Conservation (phyloP, 2,888 invertebrate genomes). For the Acronicta psi region DNA sequence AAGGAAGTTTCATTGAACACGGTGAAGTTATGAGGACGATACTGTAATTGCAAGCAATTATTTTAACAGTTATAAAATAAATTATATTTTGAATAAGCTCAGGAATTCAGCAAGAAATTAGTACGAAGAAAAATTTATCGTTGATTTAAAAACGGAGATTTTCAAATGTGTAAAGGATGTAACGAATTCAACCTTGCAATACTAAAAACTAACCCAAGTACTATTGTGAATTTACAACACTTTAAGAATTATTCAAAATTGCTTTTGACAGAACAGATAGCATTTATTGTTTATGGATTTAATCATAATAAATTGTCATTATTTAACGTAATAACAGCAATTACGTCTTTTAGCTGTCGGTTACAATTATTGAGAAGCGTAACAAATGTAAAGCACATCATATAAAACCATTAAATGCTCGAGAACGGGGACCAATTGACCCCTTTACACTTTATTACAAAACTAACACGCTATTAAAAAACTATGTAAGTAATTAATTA, state of each 20-base stretch:
- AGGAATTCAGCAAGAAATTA: background rate
- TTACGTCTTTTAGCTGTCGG: conserved; percentile 35
- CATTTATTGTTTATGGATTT: conserved; percentile 43
- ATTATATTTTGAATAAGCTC: background rate
- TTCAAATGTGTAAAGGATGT: background rate
- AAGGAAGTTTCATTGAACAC: conserved; percentile 45
- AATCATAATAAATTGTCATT: conserved; percentile 46
- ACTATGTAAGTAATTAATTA: conserved; percentile 53
- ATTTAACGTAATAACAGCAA: conserved; percentile 39
- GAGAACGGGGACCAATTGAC: conserved; percentile 43
- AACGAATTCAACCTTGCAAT: background rate
- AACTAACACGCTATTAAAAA: conserved; percentile 56
- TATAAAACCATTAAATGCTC: conserved; percentile 20
- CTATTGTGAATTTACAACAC: conserved; percentile 11
- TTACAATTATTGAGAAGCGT: conserved; percentile 38
- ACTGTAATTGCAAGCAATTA: conserved; percentile 12
- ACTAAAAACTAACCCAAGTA: conserved; percentile 12
- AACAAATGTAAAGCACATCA: conserved; percentile 23
- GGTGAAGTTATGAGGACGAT: conserved; percentile 14
- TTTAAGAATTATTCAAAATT: conserved; percentile 20
- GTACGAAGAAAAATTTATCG: background rate
- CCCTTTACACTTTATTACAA: conserved; percentile 54
- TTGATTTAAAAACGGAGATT: background rate
- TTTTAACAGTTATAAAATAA: background rate
- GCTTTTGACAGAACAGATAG: conserved; percentile 19